Percentiles rank a stretch among this genome's conserved stretches.
Conservation (phyloP, 2,113 vertebrate genomes). For the Mystacornis crossleyi region DNA sequence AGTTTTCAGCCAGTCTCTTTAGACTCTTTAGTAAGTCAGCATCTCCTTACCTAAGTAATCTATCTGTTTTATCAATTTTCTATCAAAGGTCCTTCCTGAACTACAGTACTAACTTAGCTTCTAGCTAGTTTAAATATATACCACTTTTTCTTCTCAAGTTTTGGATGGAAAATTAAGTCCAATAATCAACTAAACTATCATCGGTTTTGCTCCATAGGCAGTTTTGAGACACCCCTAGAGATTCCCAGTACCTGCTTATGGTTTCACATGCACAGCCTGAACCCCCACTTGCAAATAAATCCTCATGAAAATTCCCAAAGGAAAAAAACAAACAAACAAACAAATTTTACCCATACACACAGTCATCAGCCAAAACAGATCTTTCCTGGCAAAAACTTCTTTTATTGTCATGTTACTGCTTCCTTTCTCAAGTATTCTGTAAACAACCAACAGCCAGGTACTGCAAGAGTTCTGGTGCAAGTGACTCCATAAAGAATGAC, state of each 20-base stretch:
- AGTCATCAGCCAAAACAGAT: background rate
- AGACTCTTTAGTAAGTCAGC: too few relatives aligned
- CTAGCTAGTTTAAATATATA: background rate
- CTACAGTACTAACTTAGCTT: background rate
- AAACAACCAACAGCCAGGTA: background rate
- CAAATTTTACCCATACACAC: background rate
- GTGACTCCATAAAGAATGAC: background rate
- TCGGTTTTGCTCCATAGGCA: background rate
- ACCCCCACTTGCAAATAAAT: background rate
- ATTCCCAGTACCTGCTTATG: background rate
- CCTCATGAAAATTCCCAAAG: background rate
- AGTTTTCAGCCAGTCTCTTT: background rate
- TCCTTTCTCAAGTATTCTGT: background rate
- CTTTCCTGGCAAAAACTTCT: background rate
- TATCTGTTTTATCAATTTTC: background rate
- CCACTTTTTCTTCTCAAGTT: background rate
- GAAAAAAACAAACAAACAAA: too few relatives aligned
- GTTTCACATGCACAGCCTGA: background rate
- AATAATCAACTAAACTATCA: background rate
- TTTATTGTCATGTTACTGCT: background rate
- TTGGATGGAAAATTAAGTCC: background rate
- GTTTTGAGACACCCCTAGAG: background rate
- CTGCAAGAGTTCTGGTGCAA: background rate
- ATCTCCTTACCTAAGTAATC: too few relatives aligned
- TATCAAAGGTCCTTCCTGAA: background rate